Conservation (phyloP, 2,888 invertebrate genomes). For the Caenorhabditis sp. region DNA sequence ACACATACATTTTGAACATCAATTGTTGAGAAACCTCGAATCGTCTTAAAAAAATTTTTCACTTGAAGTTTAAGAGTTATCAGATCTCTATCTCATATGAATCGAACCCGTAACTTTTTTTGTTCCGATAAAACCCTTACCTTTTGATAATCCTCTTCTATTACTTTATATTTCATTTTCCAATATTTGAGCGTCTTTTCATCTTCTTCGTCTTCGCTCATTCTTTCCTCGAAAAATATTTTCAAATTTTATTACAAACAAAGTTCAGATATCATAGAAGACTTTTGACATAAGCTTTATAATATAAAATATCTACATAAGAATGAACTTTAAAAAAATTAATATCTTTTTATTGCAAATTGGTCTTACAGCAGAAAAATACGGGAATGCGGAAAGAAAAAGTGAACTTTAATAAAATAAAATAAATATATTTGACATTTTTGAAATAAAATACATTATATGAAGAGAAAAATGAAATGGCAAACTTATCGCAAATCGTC, state of each 20-base stretch:
- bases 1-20: too few relatives aligned
- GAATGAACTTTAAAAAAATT: neutral
- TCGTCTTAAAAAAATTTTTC: too few relatives aligned
- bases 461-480: constrained; percentile 14
- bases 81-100: too few relatives aligned
- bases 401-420: neutral
- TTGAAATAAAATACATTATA: neutral
- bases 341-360: neutral
- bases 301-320: neutral
- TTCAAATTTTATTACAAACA: neutral
- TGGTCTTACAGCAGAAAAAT: neutral
- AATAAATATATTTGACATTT: constrained; percentile 1
- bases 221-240: neutral
- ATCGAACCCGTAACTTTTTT: neutral
- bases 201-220: constrained; percentile 16
- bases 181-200: constrained; percentile 30
- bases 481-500: constrained; percentile 39
- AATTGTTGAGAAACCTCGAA: too few relatives aligned
- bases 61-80: too few relatives aligned
- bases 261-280: neutral
- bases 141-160: constrained; percentile 19
- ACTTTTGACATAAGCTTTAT: constrained; percentile 19
- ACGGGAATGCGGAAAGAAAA: neutral
- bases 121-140: too few relatives aligned
- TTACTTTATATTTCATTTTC: constrained; percentile 29